Conservation (phyloP, 1,140 invertebrate genomes). For the Leptestheria dahalacensis region DNA sequence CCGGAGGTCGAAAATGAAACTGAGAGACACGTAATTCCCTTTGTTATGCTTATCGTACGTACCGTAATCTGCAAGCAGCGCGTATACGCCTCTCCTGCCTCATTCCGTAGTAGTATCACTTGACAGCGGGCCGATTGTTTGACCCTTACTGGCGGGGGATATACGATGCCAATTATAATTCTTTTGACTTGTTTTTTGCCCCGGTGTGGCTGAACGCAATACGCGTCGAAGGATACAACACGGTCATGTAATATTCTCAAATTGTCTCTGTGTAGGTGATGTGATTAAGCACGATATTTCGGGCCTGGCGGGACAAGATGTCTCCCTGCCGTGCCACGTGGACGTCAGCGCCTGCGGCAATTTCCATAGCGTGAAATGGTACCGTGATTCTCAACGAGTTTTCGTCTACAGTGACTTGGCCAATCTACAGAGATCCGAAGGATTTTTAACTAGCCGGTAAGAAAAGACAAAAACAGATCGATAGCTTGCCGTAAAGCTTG, state of each 20-base stretch:
- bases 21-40: too few relatives aligned
- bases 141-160: not conserved
- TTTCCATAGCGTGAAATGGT: slow-evolving; percentile 80
- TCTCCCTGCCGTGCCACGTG: slow-evolving; percentile 55
- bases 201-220: too few relatives aligned
- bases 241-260: too few relatives aligned
- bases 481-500: too few relatives aligned
- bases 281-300: slow-evolving; percentile 23
- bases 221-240: too few relatives aligned
- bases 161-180: not conserved
- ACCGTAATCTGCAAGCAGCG: too few relatives aligned
- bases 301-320: slow-evolving; percentile 42
- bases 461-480: not conserved
- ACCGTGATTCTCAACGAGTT: slow-evolving; percentile 58
- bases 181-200: too few relatives aligned
- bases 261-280: not conserved
- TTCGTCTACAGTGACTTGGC: slow-evolving; percentile 66
- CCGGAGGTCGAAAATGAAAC: too few relatives aligned
- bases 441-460: slow-evolving; percentile 56
- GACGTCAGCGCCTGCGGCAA: slow-evolving; percentile 58
- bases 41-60: not conserved
- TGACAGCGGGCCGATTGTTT: not conserved
- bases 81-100: too few relatives aligned
- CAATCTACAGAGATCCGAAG: slow-evolving; percentile 51
- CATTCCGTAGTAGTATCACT: not conserved